A percentile compares a stretch with the other conserved stretches of the same genome.
Conservation (phyloP, 2,888 invertebrate genomes). For the Drosophila eohydei region DNA sequence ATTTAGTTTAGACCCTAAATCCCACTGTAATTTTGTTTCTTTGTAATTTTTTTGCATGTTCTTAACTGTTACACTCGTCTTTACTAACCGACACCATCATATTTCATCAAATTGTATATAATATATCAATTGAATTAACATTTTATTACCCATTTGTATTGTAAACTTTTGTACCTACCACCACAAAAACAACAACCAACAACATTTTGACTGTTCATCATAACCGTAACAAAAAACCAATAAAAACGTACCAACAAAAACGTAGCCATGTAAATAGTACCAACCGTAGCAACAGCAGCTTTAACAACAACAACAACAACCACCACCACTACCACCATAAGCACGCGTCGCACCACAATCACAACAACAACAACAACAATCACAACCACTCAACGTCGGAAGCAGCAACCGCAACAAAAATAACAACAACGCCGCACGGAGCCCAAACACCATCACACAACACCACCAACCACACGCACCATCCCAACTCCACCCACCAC, state of each 20-base stretch:
- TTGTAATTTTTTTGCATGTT: constrained; percentile 19
- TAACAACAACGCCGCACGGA: constrained; percentile 67
- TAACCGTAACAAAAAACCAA: constrained; percentile 44
- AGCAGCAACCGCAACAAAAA: constrained; percentile 45
- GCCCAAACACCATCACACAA: constrained; percentile 39
- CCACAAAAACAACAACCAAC: constrained; percentile 47
- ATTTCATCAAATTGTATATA: constrained; percentile 69
- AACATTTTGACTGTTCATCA: constrained; percentile 71
- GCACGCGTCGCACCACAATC: constrained; percentile 60
- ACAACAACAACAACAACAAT: constrained; percentile 56
- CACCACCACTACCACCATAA: constrained; percentile 44
- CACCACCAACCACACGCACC: constrained; percentile 34
- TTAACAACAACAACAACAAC: constrained; percentile 62
- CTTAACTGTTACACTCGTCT: constrained; percentile 4
- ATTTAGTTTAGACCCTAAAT: background rate
- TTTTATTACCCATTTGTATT: constrained; percentile 75
- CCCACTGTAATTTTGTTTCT: background rate
- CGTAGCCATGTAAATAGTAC: constrained; percentile 83
- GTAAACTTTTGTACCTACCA: constrained; percentile 75
- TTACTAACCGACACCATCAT: constrained; percentile 23
- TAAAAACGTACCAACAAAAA: constrained; percentile 41
- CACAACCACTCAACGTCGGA: constrained; percentile 56
- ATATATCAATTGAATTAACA: constrained; percentile 74
- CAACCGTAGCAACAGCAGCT: constrained; percentile 72
- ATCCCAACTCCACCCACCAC: constrained; percentile 33